phyloP scores from a whole-genome alignment of 53 echinoderm and acorn worm species.

The Mesocentrotus franciscanus region DNA sequence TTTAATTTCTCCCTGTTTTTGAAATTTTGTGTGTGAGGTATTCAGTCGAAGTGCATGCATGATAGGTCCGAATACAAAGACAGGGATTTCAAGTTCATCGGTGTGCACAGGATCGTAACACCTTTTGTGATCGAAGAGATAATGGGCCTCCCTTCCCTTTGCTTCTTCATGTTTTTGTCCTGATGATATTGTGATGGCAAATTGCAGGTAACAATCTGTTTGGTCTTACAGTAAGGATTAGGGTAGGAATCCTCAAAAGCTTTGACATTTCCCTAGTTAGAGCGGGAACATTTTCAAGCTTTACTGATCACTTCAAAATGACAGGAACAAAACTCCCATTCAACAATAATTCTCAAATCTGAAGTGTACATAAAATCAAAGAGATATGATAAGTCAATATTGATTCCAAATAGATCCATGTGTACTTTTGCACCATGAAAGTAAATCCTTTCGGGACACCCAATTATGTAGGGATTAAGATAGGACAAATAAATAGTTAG shows the following conservation, averaged over 20 bases:
- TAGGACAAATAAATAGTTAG: not conserved
- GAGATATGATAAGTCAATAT: conserved; percentile 49
- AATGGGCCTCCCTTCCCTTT: conserved; percentile 20
- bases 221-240: conserved; percentile 18
- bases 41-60: conserved; percentile 6
- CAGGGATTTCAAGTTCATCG: conserved; percentile 69
- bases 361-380: not conserved
- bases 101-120: conserved; percentile 49
- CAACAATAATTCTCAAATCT: conserved; percentile 13
- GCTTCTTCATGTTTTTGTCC: not conserved
- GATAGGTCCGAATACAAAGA: not conserved
- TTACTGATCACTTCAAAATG: conserved; percentile 10
- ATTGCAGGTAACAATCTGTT: not conserved
- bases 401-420: conserved; percentile 22
- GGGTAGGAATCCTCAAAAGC: not conserved
- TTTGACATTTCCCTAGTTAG: not conserved
- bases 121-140: conserved; percentile 22
- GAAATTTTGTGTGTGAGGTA: not conserved
- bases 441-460: conserved; percentile 7
- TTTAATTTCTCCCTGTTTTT: conserved; percentile 3
- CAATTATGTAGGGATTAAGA: conserved; percentile 35
- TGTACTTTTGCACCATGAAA: conserved; percentile 19
- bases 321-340: not conserved
- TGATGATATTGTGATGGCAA: not conserved
- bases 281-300: not conserved